phyloP scores from a whole-genome alignment of 2,888 invertebrate species.

The Spodoptera exigua region DNA sequence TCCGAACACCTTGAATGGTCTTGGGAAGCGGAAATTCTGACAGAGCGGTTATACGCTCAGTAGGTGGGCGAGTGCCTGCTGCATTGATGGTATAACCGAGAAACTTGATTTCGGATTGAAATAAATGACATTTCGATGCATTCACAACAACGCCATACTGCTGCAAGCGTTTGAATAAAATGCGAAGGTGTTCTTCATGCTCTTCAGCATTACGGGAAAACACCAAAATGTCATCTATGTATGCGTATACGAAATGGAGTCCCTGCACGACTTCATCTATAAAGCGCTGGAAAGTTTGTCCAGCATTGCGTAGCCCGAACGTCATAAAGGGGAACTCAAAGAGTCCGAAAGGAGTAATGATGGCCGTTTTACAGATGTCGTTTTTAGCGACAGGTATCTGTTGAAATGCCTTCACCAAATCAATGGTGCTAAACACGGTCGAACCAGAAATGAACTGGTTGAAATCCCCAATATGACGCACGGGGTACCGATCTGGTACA shows the following conservation, averaged over 20 bases:
- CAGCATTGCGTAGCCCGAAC: constrained; percentile 73
- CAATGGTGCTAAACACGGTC: too few species aligned
- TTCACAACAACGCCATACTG: constrained; percentile 9
- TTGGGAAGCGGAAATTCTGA: constrained; percentile 1
- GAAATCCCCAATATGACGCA: too few species aligned
- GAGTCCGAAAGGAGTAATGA: constrained; percentile 6
- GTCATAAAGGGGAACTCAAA: too few species aligned
- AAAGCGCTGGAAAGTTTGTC: constrained; percentile 62
- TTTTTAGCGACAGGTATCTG: too few species aligned
- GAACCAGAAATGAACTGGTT: too few species aligned
- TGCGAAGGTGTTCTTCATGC: not conserved
- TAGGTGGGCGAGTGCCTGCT: constrained; percentile 3
- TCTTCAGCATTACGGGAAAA: not conserved
- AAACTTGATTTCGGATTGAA: too few species aligned
- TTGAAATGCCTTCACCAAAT: too few species aligned
- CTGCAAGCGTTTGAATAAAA: not conserved
- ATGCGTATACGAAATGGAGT: not conserved
- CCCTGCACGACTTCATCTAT: constrained; percentile 5
- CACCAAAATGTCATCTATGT: too few species aligned
- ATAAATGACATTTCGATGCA: constrained; percentile 1
- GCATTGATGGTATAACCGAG: not conserved
- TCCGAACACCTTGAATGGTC: constrained; percentile 6
- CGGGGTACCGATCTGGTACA: too few species aligned
- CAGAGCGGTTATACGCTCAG: not conserved
- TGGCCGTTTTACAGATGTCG: constrained; percentile 2